These are phyloP conservation scores for Synaphobranchus kaupii DNA, from an alignment of 2,797 vertebrate genomes.

Conservation along the genomic window DNA sequence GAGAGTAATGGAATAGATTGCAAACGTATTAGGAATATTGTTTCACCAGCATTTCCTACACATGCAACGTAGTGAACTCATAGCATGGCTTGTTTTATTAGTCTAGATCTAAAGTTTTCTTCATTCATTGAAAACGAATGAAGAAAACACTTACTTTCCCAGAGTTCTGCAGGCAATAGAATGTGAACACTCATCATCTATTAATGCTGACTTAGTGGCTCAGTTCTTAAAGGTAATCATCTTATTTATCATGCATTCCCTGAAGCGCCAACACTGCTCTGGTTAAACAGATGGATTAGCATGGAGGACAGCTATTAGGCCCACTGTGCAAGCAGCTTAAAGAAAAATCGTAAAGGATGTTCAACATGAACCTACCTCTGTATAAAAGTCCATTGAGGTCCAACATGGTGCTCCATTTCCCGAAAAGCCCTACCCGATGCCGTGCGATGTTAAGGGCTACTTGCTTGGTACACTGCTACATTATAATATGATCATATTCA, in stretches of 20 bases:
- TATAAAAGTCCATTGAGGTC: background rate
- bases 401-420: background rate
- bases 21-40: background rate
- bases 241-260: constrained; percentile 42
- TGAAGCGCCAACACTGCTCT: constrained; percentile 50
- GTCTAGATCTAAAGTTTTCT: background rate
- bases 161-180: too few relatives aligned
- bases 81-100: background rate
- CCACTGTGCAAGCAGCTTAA: constrained; percentile 27
- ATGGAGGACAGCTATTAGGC: constrained; percentile 31
- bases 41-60: background rate
- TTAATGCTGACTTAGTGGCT: constrained; percentile 56
- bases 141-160: too few relatives aligned
- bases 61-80: background rate
- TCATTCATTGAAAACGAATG: background rate
- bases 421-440: background rate
- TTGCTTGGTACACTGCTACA: background rate
- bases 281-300: constrained; percentile 56
- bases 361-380: background rate
- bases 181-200: constrained; percentile 57
- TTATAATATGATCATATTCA: background rate
- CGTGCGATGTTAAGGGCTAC: background rate
- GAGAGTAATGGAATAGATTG: background rate
- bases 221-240: constrained; percentile 59
- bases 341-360: constrained; percentile 11